Evolutionary conservation across 2,797 vertebrate genomes (phyloP), one percentile per base, ranked within the genome.

Genomic region (Leptodactylus fallax): DNA sequence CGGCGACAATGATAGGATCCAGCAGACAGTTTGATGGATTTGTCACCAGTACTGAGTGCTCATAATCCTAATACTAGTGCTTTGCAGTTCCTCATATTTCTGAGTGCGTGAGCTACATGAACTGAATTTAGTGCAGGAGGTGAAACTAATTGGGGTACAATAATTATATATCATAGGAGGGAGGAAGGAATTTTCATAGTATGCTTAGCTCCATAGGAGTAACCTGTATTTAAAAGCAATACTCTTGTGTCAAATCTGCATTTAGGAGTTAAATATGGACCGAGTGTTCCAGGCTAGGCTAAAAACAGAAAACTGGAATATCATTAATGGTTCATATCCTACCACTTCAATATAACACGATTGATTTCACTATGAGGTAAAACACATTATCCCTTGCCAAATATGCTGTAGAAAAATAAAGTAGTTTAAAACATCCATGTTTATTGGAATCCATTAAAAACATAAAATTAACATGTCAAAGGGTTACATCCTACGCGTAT

Each of bases 61-160:
- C 95, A 95, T 95, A 95, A 94, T 95, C 93, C 94, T 94, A 92
- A 95, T 92, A 92, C 94, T 93, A 94, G 94, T 94, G 94, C 93
- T 94, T 93, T 63, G 19, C 79, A 81, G 85, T 88, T 92, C 90
- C 93, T 94, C 93, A 94, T 93, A 93, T 94, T 81, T 74, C 53
- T 72, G 27, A 87, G 65, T 51, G 53, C 53, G 7, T 51, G 4
- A 76, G 79, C n/a, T 74, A 7, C 55, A 81, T 51, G 78, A 81
- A 58, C 79, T 72, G 79, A 81, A 81, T 81, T 61, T 82, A 83
- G 79, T 87, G 67, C 85, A 47, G 69, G 69, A 72, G 78, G 78
- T 72, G 78, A 81, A 80, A 60, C 63, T 81, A 71, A 81, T 65
- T 86, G 85, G 67, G 25, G 45, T 79, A 55, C 49, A 53, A 79